These are phyloP conservation scores for Ophioderma brevispina DNA, from an alignment of 35 echinoderm and acorn worm species.

Conservation along the genomic window DNA sequence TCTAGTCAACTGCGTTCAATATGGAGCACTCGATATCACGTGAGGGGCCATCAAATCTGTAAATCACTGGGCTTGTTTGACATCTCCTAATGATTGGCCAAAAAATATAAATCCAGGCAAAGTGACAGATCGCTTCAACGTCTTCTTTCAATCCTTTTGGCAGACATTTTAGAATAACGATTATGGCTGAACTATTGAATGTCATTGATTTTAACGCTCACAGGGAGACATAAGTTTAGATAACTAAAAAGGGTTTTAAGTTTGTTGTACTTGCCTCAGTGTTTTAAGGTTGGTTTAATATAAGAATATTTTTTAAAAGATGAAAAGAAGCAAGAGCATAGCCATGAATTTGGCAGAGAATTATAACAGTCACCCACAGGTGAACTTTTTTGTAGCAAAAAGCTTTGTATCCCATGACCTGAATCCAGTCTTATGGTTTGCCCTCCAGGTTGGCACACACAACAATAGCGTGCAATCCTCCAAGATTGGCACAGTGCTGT, in stretches of 20 bases:
- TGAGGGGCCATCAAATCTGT: not conserved
- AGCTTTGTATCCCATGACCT: not conserved
- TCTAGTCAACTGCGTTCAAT: not conserved
- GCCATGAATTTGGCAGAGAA: not conserved
- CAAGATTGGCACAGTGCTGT: too few species aligned
- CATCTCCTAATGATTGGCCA: not conserved
- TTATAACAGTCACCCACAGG: not conserved
- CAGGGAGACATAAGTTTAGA: too few species aligned
- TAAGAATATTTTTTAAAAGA: not conserved
- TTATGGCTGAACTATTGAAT: too few species aligned
- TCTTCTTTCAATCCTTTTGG: too few species aligned
- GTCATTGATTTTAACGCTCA: too few species aligned
- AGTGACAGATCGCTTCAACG: too few species aligned
- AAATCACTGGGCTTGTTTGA: not conserved
- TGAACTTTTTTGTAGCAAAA: slow-evolving; percentile 6
- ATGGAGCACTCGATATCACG: not conserved
- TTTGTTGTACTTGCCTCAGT: too few species aligned
- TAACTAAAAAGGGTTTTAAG: too few species aligned
- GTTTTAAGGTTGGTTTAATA: too few species aligned
- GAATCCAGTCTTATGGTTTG: not conserved
- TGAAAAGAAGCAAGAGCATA: not conserved
- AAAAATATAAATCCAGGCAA: not conserved
- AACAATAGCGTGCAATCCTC: too few species aligned
- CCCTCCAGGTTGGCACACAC: not conserved
- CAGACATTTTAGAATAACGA: too few species aligned